phyloP scores from a whole-genome alignment of 2,113 vertebrate species.

The Cariama cristata region DNA sequence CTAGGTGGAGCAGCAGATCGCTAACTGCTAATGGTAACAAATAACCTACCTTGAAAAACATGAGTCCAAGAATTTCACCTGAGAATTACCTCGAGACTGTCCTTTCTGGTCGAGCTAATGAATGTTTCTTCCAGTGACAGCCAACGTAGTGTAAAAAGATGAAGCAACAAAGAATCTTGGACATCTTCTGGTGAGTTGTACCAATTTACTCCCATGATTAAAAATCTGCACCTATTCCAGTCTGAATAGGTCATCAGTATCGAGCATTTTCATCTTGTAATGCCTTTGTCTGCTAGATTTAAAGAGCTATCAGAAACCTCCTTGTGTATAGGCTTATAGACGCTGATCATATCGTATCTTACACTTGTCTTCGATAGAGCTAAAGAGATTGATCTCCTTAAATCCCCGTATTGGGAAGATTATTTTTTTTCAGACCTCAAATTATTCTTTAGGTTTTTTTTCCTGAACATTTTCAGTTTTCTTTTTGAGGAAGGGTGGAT shows the following conservation, averaged over 20 bases:
- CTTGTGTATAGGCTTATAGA: neutral
- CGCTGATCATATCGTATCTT: neutral
- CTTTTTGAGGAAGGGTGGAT: neutral
- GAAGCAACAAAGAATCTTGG: neutral
- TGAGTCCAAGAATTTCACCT: neutral
- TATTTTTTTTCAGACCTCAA: neutral
- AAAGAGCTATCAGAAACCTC: neutral
- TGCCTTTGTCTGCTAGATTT: neutral
- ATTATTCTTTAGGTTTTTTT: neutral
- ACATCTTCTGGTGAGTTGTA: neutral
- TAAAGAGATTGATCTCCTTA: neutral
- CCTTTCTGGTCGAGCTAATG: neutral
- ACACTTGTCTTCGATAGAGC: neutral
- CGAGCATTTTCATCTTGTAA: neutral
- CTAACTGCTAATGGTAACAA: neutral
- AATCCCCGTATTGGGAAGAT: neutral
- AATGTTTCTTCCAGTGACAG: neutral
- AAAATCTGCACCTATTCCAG: neutral
- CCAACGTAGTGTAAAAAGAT: neutral
- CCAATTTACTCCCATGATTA: neutral
- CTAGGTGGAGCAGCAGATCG: too few relatives aligned
- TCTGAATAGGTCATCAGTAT: neutral
- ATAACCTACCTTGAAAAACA: neutral
- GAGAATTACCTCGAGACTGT: neutral
- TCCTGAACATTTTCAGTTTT: neutral